Percentiles rank a stretch among this genome's conserved stretches.
phyloP scores from a whole-genome alignment of 1,140 invertebrate genomes.

The Pseudomyrmex flavicornis region DNA sequence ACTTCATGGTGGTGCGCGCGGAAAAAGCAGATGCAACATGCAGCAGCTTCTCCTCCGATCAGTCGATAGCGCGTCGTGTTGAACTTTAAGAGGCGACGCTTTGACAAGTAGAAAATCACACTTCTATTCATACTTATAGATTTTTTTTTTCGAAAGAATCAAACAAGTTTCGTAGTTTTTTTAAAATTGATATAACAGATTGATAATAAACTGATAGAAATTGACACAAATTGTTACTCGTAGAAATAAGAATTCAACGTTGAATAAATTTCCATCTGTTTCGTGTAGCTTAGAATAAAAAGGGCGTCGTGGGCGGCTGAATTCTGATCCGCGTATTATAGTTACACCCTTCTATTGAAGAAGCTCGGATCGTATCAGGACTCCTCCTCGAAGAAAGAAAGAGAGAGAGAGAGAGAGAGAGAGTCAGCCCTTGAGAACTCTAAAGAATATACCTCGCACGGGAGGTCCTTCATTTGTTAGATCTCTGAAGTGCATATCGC shows the following conservation, averaged over 20 bases:
- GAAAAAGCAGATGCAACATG: slow-evolving; percentile 64
- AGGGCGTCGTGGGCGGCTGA: slow-evolving; percentile 65
- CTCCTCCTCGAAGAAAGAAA: slow-evolving; percentile 22
- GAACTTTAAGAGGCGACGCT: slow-evolving; percentile 21
- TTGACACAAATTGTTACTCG: not conserved
- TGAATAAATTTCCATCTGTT: slow-evolving; percentile 18
- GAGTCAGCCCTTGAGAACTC: slow-evolving; percentile 59
- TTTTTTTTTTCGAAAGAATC: not conserved
- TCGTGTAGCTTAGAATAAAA: slow-evolving; percentile 35
- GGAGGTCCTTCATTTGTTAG: slow-evolving; percentile 32
- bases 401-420: not conserved
- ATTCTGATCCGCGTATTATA: slow-evolving; percentile 58
- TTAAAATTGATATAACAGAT: not conserved
- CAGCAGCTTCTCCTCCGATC: slow-evolving; percentile 35
- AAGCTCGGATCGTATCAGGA: slow-evolving; percentile 60
- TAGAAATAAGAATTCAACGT: slow-evolving; percentile 14
- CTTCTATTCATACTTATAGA: not conserved
- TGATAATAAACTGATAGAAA: not conserved
- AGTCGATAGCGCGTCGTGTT: slow-evolving; percentile 20
- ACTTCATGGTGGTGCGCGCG: slow-evolving; percentile 42
- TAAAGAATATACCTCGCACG: slow-evolving; percentile 42
- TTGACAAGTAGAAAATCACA: not conserved
- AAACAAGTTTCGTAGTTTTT: too few relatives aligned
- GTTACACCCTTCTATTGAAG: slow-evolving; percentile 31
- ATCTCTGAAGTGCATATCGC: slow-evolving; percentile 22